Evolutionary conservation across 1,140 invertebrate genomes (phyloP).

Genomic region (Cherax quadricarinatus): DNA sequence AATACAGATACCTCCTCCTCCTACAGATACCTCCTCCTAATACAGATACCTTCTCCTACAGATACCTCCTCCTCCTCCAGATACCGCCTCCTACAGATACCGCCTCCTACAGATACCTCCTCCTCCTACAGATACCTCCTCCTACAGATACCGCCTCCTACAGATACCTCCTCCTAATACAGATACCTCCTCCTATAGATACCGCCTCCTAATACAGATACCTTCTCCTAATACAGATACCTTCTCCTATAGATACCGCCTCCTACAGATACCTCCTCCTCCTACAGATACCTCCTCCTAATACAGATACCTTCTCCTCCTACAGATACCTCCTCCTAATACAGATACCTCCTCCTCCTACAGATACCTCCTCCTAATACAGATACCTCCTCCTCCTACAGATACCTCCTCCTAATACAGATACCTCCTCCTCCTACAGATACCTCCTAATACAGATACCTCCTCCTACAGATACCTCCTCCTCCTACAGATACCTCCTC

Average conservation of each 20-base stretch:
- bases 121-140: neutral
- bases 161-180: neutral
- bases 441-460: too few relatives aligned
- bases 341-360: neutral
- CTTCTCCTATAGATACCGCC: too few relatives aligned
- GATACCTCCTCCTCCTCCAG: neutral
- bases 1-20: neutral
- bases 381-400: neutral
- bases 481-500: too few relatives aligned
- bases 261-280: neutral
- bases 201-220: too few relatives aligned
- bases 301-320: neutral
- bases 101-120: neutral
- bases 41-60: neutral
- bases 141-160: too few relatives aligned
- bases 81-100: too few relatives aligned
- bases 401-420: neutral
- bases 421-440: neutral
- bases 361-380: neutral
- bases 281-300: neutral
- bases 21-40: neutral
- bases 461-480: neutral
- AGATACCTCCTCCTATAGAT: neutral
- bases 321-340: neutral
- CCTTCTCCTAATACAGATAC: too few relatives aligned